Base-by-base conservation (phyloP, 2,888 invertebrate genomes). In the Oxytorus armatus region DNA sequence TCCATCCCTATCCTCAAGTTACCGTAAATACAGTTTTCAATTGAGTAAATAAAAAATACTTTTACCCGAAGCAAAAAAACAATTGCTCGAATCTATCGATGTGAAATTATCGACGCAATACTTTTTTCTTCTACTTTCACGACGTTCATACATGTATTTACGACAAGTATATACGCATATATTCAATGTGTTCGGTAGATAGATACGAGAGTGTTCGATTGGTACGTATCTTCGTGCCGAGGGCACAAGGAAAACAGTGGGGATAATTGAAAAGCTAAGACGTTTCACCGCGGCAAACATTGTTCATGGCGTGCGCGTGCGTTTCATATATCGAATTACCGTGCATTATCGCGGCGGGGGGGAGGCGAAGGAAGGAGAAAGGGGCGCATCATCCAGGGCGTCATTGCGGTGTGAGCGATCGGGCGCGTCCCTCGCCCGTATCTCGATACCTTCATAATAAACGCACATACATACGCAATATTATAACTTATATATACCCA, bases 341-440 rank as follows among this genome's bases (percentile, higher is more conserved):
- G 84, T 78, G 85, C 87, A 89, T 90, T 89, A 90, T 89, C 89
- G 85, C 86, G 85, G n/a, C n/a, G n/a, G n/a, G n/a, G n/a, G n/a
- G n/a, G n/a, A n/a, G n/a, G n/a, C n/a, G n/a, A n/a, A n/a, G n/a
- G n/a, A n/a, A n/a, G n/a, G n/a, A n/a, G n/a, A n/a, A n/a, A n/a
- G 86, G 86, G 87, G 87, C 85, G 87, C 86, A 88, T 89, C 88
- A 89, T 88, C 88, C 87, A 86, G 81, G 83, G 70, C 85, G 82
- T 84, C 79, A 75, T 70, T 75, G 75, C 70, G 51, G 68, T 49
- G 63, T 65, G 55, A 57, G 29, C 61, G 79, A 79, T 79, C 79
- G 66, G 65, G 57, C 63, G 39, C 36, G 49, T 53, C 59, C 57
- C 11, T 49, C 47, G 11, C 61, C 36, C 47, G n/a, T 68, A 68